Conservation (phyloP, 1,140 invertebrate species). For the Berghia stephanieae region DNA sequence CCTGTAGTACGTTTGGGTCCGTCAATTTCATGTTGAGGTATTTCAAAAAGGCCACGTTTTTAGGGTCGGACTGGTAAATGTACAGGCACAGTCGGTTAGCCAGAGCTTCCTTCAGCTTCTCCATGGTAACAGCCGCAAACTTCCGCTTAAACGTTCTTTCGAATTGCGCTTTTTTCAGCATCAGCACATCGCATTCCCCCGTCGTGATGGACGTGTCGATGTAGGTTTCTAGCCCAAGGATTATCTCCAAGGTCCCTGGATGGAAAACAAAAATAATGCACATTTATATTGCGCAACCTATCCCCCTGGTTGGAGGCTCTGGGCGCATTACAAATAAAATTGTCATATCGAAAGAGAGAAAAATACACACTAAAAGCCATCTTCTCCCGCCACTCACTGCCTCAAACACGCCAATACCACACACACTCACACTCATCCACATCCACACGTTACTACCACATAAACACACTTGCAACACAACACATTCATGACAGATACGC, state of each 20-base stretch:
- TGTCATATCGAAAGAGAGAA: no score
- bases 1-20: conserved; percentile 23
- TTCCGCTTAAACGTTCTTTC: conserved; percentile 35
- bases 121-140: conserved; percentile 26
- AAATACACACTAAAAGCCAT: no score
- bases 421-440: no score
- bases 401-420: no score
- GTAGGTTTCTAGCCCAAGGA: conserved; percentile 33
- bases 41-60: conserved; percentile 35
- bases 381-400: no score
- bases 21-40: conserved; percentile 39
- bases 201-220: conserved; percentile 32
- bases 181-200: conserved; percentile 33
- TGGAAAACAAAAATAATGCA: background rate
- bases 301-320: no score
- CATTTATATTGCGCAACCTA: no score
- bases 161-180: conserved; percentile 32
- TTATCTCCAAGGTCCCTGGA: conserved; percentile 35
- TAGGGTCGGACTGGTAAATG: conserved; percentile 34
- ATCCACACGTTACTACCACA: background rate
- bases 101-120: conserved; percentile 33
- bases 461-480: background rate
- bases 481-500: no score
- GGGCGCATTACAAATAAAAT: no score
- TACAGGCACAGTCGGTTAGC: conserved; percentile 39